Evolutionary conservation across 2,888 invertebrate genomes (phyloP), one percentile per base, ranked within the genome.

Genomic region (Esperia sulphurella): DNA sequence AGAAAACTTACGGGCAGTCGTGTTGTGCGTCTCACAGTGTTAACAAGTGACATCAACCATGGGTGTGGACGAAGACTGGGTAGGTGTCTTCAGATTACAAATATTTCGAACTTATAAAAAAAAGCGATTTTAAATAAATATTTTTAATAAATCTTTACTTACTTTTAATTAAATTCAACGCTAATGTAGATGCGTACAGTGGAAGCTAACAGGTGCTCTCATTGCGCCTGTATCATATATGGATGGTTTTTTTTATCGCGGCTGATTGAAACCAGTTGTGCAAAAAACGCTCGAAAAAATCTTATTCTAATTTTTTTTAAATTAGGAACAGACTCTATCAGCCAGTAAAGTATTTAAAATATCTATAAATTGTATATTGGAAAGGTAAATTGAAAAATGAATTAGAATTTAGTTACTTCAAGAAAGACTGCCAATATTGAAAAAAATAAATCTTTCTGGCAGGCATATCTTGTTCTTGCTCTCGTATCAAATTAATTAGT

Each of bases 11-110:
- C 71, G 68, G 77, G 69, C 88, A 89, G 88, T 89, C 88, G 88
- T 89, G 88, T 88, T 88, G 88, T 89, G 88, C 86, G 87, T 87
- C 88, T 88, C 88, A 83, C 69, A 86, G 88, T 88, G 88, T 75
- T 86, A 85, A 84, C 88, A 75, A 86, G 89, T 89, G 87, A 85
- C 75, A 81, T 79, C 71, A 75, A 85, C 79, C 77, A 89, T 89
- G 89, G 88, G 75, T 84, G 83, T 88, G 81, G 87, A 88, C 65
- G 86, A 88, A 61, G 81, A 86, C 77, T 89, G 88, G 88, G 89
- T 89, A 82, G 82, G 89, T 21, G 21, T 73, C 40, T 45, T 49
- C 35, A 21, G 3, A 21, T 2, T 21, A 21, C 21, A 21, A 38
- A 38, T 7, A 13, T 10, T 28, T 41, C 28, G 28, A 21, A 2